Percentiles rank a stretch among this genome's conserved stretches.
These are phyloP conservation scores for Drosophila pseudoananassae DNA, from an alignment of 1,140 invertebrate genomes.

Conservation along the genomic window DNA sequence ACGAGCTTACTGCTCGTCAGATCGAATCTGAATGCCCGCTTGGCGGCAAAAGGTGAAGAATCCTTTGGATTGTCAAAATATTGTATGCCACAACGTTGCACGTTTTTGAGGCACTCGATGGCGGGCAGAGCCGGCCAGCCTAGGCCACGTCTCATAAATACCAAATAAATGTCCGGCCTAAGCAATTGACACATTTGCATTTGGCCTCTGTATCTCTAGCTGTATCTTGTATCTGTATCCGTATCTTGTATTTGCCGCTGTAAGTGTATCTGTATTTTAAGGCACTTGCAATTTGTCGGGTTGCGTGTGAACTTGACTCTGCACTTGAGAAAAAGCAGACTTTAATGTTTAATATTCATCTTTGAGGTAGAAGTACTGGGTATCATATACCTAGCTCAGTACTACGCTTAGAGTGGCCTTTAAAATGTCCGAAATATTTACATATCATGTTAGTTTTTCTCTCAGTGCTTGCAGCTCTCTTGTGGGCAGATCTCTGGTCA, in stretches of 20 bases:
- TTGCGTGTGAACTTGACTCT: conserved; percentile 24
- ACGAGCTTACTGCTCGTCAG: conserved; percentile 24
- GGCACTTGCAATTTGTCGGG: conserved; percentile 38
- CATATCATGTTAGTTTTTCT: neutral
- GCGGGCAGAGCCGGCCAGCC: too few species aligned
- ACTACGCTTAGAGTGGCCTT: too few species aligned
- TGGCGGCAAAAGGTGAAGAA: conserved; percentile 74
- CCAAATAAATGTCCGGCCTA: conserved; percentile 76
- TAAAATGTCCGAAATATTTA: too few species aligned
- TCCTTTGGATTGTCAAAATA: conserved; percentile 82
- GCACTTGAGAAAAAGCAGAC: neutral
- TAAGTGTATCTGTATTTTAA: neutral
- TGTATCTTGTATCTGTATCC: conserved; percentile 18
- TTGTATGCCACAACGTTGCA: conserved; percentile 71
- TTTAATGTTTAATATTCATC: too few species aligned
- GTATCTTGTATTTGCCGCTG: conserved; percentile 9
- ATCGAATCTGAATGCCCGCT: conserved; percentile 20
- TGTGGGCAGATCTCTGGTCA: conserved; percentile 23
- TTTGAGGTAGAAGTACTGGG: neutral
- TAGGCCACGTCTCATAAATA: conserved; percentile 30
- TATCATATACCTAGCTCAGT: too few species aligned
- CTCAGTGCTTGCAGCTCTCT: neutral
- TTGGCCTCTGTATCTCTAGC: conserved; percentile 41
- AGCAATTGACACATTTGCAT: conserved; percentile 80
- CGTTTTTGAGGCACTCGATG: conserved; percentile 24